phyloP scores from a whole-genome alignment of 2,797 vertebrate genomes.

The Simalia tracyae region DNA sequence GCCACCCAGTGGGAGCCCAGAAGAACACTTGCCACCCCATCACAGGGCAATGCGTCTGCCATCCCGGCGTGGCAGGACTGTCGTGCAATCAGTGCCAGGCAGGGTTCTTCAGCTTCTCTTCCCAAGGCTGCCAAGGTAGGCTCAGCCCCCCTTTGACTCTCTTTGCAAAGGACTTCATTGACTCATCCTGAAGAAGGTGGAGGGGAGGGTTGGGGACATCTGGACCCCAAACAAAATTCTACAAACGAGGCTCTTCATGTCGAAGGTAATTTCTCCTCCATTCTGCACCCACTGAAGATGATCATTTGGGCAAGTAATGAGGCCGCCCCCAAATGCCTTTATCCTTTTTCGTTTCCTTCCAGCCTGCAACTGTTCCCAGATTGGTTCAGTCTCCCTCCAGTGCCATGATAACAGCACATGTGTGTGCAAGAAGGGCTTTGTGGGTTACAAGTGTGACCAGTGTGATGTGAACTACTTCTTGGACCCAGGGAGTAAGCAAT shows the following conservation, averaged over 20 bases:
- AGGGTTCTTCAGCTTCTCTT: constrained; percentile 88
- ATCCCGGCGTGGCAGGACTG: constrained; percentile 77
- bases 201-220: not conserved
- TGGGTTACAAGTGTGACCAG: constrained; percentile 88
- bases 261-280: not conserved
- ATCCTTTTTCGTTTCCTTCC: not conserved
- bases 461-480: constrained; percentile 89
- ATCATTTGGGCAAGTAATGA: not conserved
- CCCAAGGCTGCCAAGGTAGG: constrained; percentile 87
- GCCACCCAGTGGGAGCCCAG: constrained; percentile 80
- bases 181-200: not conserved
- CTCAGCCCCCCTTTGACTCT: rapidly evolving
- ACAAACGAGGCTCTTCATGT: not conserved
- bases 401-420: constrained; percentile 87
- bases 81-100: constrained; percentile 80
- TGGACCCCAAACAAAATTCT: no score
- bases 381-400: constrained; percentile 85
- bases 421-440: constrained; percentile 81
- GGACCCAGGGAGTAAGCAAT: constrained; percentile 71
- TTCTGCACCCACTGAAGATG: not conserved
- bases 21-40: constrained; percentile 76
- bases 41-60: constrained; percentile 88
- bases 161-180: not conserved
- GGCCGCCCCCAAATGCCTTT: not conserved
- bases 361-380: constrained; percentile 91